phyloP scores from a whole-genome alignment of 1,140 invertebrate species.

The Metaphire vulgaris region DNA sequence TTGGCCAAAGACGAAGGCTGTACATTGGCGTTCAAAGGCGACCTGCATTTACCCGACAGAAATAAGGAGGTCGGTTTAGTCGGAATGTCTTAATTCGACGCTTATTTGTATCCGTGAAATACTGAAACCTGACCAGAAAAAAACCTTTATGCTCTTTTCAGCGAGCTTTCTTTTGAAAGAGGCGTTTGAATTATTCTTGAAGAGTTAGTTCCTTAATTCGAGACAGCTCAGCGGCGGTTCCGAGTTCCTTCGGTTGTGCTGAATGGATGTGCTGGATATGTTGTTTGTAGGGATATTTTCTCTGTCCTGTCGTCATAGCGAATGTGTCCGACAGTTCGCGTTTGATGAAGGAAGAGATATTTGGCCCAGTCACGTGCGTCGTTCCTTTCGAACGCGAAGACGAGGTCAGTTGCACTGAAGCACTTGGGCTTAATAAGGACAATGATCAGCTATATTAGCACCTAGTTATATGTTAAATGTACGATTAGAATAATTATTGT shows the following conservation, averaged over 20 bases:
- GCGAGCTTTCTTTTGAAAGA: too few relatives aligned
- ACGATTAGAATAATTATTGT: conserved; percentile 16
- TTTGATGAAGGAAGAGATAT: conserved; percentile 60
- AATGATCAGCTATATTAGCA: too few relatives aligned
- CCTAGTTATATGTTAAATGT: conserved; percentile 27
- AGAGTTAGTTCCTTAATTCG: too few relatives aligned
- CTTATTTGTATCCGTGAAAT: not conserved
- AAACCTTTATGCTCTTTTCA: too few relatives aligned
- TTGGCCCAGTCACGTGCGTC: conserved; percentile 59
- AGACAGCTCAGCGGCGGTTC: too few relatives aligned
- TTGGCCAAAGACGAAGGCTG: conserved; percentile 44
- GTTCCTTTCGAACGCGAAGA: conserved; percentile 55
- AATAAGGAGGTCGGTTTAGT: conserved; percentile 41
- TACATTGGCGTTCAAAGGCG: conserved; percentile 45
- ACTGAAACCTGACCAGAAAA: conserved; percentile 10
- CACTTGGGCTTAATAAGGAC: too few relatives aligned
- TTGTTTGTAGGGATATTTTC: conserved; percentile 55
- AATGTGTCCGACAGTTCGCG: conserved; percentile 50
- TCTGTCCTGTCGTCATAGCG: conserved; percentile 56
- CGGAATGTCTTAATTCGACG: not conserved
- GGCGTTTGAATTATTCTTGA: too few relatives aligned
- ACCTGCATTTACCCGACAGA: conserved; percentile 39
- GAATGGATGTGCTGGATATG: too few relatives aligned
- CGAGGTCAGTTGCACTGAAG: conserved; percentile 51
- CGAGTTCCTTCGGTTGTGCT: too few relatives aligned